Evolutionary conservation across 2,888 invertebrate species (phyloP), one percentile per base, ranked within the genome.

Genomic region (Drosophila neotestacea): DNA sequence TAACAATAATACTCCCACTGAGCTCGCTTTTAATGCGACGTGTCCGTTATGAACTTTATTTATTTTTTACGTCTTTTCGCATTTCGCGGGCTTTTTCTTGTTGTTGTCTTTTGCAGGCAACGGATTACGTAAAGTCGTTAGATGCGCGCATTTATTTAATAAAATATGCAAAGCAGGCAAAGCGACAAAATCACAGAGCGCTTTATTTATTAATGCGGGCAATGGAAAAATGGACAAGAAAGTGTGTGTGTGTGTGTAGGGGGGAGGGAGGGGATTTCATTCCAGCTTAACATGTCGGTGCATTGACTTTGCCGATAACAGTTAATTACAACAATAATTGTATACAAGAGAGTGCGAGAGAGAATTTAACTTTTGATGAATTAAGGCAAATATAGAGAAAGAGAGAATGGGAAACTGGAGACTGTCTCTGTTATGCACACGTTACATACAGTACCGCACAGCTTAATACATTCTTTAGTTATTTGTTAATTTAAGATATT

Each of bases 91-190:
- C 60, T 46, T 44, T 63, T 73, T 58, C 48, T 48, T 67, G 47
- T 55, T 64, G 56, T 62, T 64, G 56, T 64, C 56, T 48, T 44
- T 59, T 38, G 41, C 56, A 41, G 39, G 36, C 67, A 34, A 39
- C 63, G 65, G 52, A 70, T 82, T 88, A 82, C 88, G 83, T 85
- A 85, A 87, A 81, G 64, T 54, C 59, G 70, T 82, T 79, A 77
- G 79, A 82, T 82, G 70, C 56, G 62, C 68, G 46, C 73, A 82
- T 70, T 58, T 71, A 73, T 82, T 81, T 64, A 82, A 81, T 81
- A 79, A 76, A 85, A 84, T 83, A 83, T 81, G 88, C 69, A 71
- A 76, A 85, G 68, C 70, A 73, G 80, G 54, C 81, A 32, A 42
- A 47, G 22, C 65, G 52, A 61, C 59, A 67, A 70, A 80, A 70